Evolutionary conservation across 2,888 invertebrate genomes (phyloP).

Genomic region (Halictus ligatus): DNA sequence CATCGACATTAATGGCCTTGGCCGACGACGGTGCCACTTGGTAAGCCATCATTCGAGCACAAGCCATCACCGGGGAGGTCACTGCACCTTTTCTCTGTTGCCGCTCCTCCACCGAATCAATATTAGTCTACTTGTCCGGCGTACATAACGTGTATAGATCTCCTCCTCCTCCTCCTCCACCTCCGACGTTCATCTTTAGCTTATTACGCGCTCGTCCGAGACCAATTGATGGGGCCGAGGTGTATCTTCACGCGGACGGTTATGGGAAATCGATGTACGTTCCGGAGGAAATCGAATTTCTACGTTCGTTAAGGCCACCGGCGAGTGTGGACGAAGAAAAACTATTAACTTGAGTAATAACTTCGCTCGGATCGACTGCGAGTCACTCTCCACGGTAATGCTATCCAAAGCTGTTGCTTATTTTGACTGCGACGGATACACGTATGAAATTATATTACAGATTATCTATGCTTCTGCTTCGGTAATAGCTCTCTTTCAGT

Average conservation of each 20-base stretch:
- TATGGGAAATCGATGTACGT: neutral
- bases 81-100: constrained; percentile 78
- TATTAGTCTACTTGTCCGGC: constrained; percentile 46
- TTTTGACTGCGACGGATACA: no score
- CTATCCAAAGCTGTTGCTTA: no score
- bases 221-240: neutral
- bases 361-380: no score
- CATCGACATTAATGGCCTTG: constrained; percentile 71
- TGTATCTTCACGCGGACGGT: neutral
- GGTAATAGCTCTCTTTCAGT: no score
- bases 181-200: neutral
- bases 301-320: neutral
- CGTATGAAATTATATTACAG: no score
- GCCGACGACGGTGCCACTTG: constrained; percentile 68
- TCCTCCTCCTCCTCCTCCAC: neutral
- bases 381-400: no score
- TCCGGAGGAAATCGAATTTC: constrained; percentile 3
- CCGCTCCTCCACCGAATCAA: constrained; percentile 56
- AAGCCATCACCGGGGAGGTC: constrained; percentile 76
- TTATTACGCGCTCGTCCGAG: neutral
- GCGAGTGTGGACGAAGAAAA: no score
- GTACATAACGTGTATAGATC: constrained; percentile 16
- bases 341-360: no score
- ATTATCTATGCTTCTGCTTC: no score
- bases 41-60: constrained; percentile 73